A percentile compares a stretch with the other conserved stretches of the same genome.
Conservation (phyloP, 2,888 invertebrate genomes). For the Drosophila imparisetae region DNA sequence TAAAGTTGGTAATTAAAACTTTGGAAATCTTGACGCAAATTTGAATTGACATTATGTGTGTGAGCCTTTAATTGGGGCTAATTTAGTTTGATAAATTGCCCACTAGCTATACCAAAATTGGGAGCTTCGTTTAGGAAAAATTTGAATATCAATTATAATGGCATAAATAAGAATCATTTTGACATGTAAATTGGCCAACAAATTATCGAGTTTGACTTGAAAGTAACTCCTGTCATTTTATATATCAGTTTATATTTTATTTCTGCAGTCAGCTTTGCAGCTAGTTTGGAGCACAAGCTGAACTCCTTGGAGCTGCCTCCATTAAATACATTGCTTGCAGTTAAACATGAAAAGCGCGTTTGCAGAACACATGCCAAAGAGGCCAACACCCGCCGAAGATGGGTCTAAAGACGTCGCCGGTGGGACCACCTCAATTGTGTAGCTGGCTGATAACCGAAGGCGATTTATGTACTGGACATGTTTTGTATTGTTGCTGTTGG, state of each 20-base stretch:
- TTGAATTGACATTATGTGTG: conserved; percentile 61
- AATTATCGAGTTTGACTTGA: neutral
- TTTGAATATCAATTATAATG: neutral
- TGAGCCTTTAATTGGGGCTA: conserved; percentile 38
- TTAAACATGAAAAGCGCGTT: neutral
- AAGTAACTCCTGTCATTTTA: neutral
- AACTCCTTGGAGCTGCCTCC: neutral
- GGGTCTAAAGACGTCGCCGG: conserved; percentile 2
- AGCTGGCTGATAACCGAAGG: conserved; percentile 33
- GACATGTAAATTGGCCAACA: neutral
- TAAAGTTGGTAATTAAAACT: conserved; percentile 63
- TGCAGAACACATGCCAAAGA: conserved; percentile 3
- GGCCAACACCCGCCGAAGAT: conserved; percentile 6
- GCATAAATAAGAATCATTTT: neutral
- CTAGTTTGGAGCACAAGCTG: neutral
- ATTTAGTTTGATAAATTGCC: conserved; percentile 21
- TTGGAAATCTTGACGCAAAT: conserved; percentile 52
- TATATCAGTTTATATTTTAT: neutral
- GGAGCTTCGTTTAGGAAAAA: neutral
- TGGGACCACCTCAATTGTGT: conserved; percentile 49
- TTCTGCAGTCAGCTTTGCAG: neutral
- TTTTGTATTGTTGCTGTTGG: conserved; percentile 18
- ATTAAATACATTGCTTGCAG: neutral
- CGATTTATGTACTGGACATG: conserved; percentile 33
- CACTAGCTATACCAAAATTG: conserved; percentile 1